A percentile compares a stretch with the other conserved stretches of the same genome.
Evolutionary conservation across 2,888 invertebrate species (phyloP).

Genomic region (Brachynemurus nebulosus): DNA sequence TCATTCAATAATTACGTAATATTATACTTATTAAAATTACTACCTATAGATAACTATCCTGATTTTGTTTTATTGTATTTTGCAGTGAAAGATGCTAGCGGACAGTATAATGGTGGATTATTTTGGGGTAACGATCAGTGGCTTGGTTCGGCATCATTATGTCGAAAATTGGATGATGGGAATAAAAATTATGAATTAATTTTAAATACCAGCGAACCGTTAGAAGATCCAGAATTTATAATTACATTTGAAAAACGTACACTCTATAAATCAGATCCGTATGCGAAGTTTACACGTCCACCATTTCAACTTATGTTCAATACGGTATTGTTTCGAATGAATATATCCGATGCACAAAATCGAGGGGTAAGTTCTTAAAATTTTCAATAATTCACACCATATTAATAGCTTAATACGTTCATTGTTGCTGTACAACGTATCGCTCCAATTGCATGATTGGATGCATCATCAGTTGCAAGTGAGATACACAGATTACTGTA

Average conservation of each 20-base stretch:
- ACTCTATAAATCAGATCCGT: slow-evolving; percentile 3
- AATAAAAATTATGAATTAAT: neutral
- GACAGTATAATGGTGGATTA: slow-evolving; percentile 10
- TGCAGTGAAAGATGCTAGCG: slow-evolving; percentile 11
- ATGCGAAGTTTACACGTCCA: slow-evolving; percentile 7
- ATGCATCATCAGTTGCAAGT: too few relatives aligned
- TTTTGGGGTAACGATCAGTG: slow-evolving; percentile 12
- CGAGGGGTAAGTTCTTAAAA: slow-evolving; percentile 3
- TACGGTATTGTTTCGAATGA: slow-evolving; percentile 4
- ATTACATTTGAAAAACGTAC: slow-evolving; percentile 9
- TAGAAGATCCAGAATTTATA: neutral
- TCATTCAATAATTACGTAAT: too few relatives aligned
- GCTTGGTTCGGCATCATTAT: slow-evolving; percentile 11
- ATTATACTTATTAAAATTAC: too few relatives aligned
- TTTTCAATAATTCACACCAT: too few relatives aligned
- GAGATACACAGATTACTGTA: too few relatives aligned
- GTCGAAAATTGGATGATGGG: slow-evolving; percentile 9
- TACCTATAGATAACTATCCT: too few relatives aligned
- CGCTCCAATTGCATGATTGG: too few relatives aligned
- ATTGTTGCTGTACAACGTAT: too few relatives aligned
- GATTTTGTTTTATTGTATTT: neutral
- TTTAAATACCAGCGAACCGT: neutral
- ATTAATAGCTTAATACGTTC: too few relatives aligned
- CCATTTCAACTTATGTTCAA: slow-evolving; percentile 10
- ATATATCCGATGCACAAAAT: slow-evolving; percentile 2